These are phyloP conservation scores for Oncorhynchus mykiss DNA, from an alignment of 2,113 vertebrate genomes.

Conservation along the genomic window DNA sequence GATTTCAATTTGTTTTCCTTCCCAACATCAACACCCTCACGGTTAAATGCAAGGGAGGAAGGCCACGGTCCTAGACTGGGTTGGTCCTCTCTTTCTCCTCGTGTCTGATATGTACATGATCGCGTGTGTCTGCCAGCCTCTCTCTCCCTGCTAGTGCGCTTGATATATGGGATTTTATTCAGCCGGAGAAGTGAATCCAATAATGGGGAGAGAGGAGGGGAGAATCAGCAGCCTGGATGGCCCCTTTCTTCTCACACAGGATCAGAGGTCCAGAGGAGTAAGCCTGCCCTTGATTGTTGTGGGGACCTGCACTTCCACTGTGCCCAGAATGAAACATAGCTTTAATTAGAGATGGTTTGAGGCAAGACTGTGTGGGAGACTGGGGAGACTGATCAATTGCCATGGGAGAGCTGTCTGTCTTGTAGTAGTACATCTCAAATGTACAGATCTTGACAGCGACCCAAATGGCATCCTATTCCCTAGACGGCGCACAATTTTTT, in stretches of 20 bases:
- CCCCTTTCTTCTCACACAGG: conserved; percentile 42
- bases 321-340: conserved; percentile 59
- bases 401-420: conserved; percentile 34
- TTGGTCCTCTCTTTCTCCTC: not conserved
- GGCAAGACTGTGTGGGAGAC: conserved; percentile 54
- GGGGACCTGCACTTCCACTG: conserved; percentile 62
- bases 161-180: conserved; percentile 52
- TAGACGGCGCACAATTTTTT: no score
- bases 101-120: conserved; percentile 35
- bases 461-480: conserved; percentile 13
- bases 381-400: conserved; percentile 31
- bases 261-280: conserved; percentile 49
- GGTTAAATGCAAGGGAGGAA: not conserved
- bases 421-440: not conserved
- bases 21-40: not conserved
- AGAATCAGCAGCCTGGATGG: conserved; percentile 56
- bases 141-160: conserved; percentile 20
- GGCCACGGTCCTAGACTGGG: not conserved
- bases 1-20: not conserved
- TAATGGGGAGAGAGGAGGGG: conserved; percentile 45
- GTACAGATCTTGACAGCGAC: conserved; percentile 16
- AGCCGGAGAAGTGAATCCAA: conserved; percentile 51
- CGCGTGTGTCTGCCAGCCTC: conserved; percentile 25
- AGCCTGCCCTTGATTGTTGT: conserved; percentile 70
- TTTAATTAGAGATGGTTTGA: conserved; percentile 71